phyloP scores from a whole-genome alignment of 2,113 vertebrate species.

The Xyliphius kryptos region DNA sequence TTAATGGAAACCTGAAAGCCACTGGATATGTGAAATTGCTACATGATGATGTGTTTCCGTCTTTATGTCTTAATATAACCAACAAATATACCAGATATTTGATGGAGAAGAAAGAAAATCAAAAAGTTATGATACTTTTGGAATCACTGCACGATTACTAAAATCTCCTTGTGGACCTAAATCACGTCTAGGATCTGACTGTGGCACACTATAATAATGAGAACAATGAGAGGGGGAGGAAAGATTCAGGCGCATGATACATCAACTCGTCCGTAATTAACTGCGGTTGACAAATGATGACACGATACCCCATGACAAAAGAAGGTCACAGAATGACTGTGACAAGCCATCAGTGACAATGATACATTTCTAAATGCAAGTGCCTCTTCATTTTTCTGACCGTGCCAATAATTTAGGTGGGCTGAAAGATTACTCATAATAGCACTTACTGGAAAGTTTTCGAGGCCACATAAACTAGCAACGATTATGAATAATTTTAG shows the following conservation, averaged over 20 bases:
- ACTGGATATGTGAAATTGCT: too few species aligned
- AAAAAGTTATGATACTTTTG: too few species aligned
- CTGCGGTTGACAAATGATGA: constrained; percentile 33
- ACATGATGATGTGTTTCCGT: too few species aligned
- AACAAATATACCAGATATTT: too few species aligned
- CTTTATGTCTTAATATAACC: too few species aligned
- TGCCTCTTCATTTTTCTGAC: constrained; percentile 13
- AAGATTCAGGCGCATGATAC: background rate
- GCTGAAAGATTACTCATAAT: constrained; percentile 6
- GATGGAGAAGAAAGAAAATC: too few species aligned
- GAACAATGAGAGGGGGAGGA: background rate
- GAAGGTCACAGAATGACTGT: too few species aligned
- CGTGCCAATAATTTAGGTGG: constrained; percentile 1
- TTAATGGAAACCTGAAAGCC: too few species aligned
- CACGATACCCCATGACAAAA: constrained; percentile 11
- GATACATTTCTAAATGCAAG: constrained; percentile 15
- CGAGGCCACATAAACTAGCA: too few species aligned
- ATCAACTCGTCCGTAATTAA: constrained; percentile 25
- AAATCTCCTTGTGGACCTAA: background rate
- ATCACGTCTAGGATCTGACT: background rate
- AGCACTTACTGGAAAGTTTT: too few species aligned
- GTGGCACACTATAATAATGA: background rate
- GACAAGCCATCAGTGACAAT: constrained; percentile 26
- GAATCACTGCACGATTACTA: too few species aligned
- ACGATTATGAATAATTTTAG: too few species aligned